Evolutionary conservation across 2,113 vertebrate species (phyloP).

Genomic region (Laterallus jamaicensis): DNA sequence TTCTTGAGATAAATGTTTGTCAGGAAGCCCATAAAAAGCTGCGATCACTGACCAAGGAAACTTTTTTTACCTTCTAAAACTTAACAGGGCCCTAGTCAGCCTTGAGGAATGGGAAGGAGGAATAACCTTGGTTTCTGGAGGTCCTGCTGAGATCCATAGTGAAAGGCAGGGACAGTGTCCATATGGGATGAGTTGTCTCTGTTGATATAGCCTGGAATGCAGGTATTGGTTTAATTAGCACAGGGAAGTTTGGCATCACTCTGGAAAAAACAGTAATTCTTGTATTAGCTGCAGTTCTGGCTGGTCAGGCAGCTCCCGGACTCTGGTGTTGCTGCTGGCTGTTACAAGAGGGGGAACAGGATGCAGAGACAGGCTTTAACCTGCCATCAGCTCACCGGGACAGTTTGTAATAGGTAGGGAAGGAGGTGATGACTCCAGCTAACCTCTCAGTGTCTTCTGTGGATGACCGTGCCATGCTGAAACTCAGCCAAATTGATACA

Average conservation of each 20-base stretch:
- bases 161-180: not conserved
- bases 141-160: not conserved
- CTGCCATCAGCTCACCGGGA: not conserved
- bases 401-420: not conserved
- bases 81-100: not conserved
- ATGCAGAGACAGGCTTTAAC: not conserved
- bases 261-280: not conserved
- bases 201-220: not conserved
- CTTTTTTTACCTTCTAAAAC: not conserved
- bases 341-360: not conserved
- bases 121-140: not conserved
- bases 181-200: not conserved
- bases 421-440: not conserved
- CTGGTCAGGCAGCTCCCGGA: not conserved
- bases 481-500: accelerated
- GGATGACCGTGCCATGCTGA: not conserved
- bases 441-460: not conserved
- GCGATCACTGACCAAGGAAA: not conserved
- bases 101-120: accelerated
- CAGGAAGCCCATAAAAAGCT: not conserved
- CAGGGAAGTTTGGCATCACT: not conserved
- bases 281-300: not conserved
- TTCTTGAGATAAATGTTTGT: not conserved
- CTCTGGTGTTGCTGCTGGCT: not conserved
- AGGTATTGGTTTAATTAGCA: not conserved